Percentiles rank a stretch among this genome's conserved stretches.
Evolutionary conservation across 2,113 vertebrate species (phyloP).

Genomic region (Otis tarda): DNA sequence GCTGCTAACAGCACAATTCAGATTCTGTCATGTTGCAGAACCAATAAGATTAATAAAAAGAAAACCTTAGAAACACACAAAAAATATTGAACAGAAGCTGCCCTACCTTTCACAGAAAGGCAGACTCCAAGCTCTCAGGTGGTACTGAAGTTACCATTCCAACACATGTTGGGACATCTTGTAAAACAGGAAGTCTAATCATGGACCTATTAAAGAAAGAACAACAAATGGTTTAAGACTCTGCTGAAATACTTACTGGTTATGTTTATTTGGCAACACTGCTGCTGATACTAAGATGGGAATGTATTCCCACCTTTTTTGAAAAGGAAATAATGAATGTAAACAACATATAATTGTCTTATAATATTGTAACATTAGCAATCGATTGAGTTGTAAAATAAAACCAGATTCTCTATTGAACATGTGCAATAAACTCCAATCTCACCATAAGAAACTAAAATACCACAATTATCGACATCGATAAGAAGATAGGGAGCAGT

Average conservation of each 20-base stretch:
- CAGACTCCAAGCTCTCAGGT: slow-evolving; percentile 40
- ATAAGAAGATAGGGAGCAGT: background rate
- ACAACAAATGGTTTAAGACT: slow-evolving; percentile 53
- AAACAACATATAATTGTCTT: background rate
- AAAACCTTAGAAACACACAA: slow-evolving; percentile 36
- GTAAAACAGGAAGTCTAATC: slow-evolving; percentile 53
- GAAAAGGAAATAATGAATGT: background rate
- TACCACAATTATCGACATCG: background rate
- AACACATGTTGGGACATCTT: slow-evolving; percentile 33
- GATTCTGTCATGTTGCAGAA: background rate
- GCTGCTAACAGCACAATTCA: background rate
- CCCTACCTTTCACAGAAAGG: slow-evolving; percentile 46
- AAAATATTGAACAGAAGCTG: slow-evolving; percentile 52
- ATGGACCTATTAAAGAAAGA: slow-evolving; percentile 60
- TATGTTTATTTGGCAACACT: slow-evolving; percentile 71
- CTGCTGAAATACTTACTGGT: slow-evolving; percentile 11
- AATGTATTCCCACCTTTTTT: slow-evolving; percentile 16
- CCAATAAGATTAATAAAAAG: slow-evolving; percentile 58
- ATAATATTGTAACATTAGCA: background rate
- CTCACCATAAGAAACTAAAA: background rate
- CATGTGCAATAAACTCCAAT: background rate
- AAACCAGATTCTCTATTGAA: background rate
- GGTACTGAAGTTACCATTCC: slow-evolving; percentile 12
- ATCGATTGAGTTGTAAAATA: background rate
- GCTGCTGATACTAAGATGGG: slow-evolving; percentile 59